A percentile compares a stretch with the other conserved stretches of the same genome.
Conservation (phyloP, 2,797 vertebrate genomes). For the Tragelaphus oryx region DNA sequence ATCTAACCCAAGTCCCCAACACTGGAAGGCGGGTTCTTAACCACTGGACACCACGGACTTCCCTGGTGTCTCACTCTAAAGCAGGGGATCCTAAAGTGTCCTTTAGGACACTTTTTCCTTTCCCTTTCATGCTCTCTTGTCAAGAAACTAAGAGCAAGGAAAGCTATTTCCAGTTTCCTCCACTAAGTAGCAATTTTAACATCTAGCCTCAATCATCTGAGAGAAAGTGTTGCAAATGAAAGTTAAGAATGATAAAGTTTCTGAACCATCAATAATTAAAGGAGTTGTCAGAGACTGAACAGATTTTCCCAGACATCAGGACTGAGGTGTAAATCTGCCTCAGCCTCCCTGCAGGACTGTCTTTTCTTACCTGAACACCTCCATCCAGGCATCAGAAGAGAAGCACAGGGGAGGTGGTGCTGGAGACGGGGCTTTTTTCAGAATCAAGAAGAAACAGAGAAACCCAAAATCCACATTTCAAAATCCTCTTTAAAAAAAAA, state of each 20-base stretch:
- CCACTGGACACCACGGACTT: background rate
- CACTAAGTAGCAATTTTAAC: background rate
- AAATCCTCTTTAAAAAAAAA: background rate
- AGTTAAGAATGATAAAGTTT: slow-evolving; percentile 10
- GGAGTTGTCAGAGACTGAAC: background rate
- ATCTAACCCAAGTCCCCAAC: background rate
- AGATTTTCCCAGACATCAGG: background rate
- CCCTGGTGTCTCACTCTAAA: background rate
- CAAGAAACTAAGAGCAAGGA: background rate
- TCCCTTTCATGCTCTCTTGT: background rate
- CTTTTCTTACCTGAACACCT: background rate
- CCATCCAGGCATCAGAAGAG: background rate
- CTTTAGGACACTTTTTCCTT: background rate
- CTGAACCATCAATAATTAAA: background rate
- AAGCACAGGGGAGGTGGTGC: background rate
- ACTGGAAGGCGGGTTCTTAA: background rate
- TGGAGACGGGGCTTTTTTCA: background rate
- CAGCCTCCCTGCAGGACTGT: background rate
- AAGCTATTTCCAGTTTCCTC: background rate
- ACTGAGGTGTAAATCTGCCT: background rate
- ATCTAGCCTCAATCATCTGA: background rate
- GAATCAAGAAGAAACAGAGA: background rate
- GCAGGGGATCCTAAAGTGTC: background rate
- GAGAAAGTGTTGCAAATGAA: background rate
- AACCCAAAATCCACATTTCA: background rate